Conservation (phyloP, 2,113 vertebrate species). For the Takifugu flavidus region DNA sequence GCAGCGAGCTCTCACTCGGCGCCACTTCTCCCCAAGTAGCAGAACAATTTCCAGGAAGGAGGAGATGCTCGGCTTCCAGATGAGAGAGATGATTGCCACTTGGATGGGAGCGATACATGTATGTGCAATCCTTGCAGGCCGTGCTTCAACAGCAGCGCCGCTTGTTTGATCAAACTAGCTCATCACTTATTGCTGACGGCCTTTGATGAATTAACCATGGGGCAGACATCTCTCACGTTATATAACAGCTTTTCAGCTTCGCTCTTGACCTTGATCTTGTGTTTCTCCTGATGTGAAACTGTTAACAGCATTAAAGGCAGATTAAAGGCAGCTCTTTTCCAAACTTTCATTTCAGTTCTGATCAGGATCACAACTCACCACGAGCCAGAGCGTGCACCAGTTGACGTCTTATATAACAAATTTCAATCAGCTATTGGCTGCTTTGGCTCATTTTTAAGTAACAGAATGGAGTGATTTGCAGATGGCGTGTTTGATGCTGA, state of each 20-base stretch:
- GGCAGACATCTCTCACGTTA: constrained; percentile 24
- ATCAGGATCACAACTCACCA: background rate
- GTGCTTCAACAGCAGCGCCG: constrained; percentile 19
- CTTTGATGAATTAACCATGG: constrained; percentile 51
- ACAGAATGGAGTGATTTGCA: no score
- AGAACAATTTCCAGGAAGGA: constrained; percentile 36
- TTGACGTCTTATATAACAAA: no score
- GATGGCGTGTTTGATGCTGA: no score
- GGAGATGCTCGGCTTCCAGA: constrained; percentile 19
- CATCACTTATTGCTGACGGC: constrained; percentile 1
- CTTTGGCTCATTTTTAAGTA: no score
- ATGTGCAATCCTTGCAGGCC: constrained; percentile 36
- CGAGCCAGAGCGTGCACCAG: background rate
- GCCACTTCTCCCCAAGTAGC: constrained; percentile 19
- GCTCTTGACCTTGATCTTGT: constrained; percentile 20
- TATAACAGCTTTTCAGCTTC: constrained; percentile 17
- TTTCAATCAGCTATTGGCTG: no score
- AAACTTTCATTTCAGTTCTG: background rate
- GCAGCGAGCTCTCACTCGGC: constrained; percentile 10
- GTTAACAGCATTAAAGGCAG: constrained; percentile 1
- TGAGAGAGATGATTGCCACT: constrained; percentile 25
- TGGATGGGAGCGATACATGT: constrained; percentile 6
- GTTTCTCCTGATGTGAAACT: constrained; percentile 12
- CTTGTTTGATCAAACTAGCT: constrained; percentile 30
- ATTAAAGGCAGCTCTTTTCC: background rate